Evolutionary conservation across 1,140 invertebrate genomes (phyloP), one percentile per base, ranked within the genome.

Genomic region (Dreissena polymorpha): DNA sequence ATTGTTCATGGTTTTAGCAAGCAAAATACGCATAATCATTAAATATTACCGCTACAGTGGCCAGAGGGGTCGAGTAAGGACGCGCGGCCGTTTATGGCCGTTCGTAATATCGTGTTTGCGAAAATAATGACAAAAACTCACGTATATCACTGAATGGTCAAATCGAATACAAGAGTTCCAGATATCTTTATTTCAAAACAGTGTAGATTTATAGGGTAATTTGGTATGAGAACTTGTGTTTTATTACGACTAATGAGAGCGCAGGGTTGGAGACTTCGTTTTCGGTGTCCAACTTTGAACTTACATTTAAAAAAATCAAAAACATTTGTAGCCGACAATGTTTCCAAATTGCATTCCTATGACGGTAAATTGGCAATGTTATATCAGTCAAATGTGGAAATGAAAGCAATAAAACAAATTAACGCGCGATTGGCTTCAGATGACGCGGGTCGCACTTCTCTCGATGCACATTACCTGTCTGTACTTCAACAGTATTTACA

Each of bases 401-500:
- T 39, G 8, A 39, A 39, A 39, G 39, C 39, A 39, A 39, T 39
- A 39, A 39, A 39, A 39, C 39, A 39, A 39, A 39, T 39, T 39
- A 39, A 39, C 39, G 39, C 39, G 39, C 39, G 39, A 39, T 39
- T 39, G 8, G 39, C 39, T 39, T 39, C 39, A 39, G 39, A 39
- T 39, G 39, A 39, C 8, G 39, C 39, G 2, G 8, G 39, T 39
- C 39, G 39, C 8, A 39, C 39, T 39, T 39, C 39, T 39, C 39
- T 39, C 39, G 39, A 2, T 39, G 39, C 39, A 39, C 39, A 39
- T 39, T 39, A 39, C 39, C 39, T 39, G 39, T 39, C 39, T 39
- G 3, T 39, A 39, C 57, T 87, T 88, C 84, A 51, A 70, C 68
- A 70, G 75, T 53, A 77, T 88, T 87, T 90, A 89, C 88, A 87